phyloP scores from a whole-genome alignment of 2,797 vertebrate species.

The Acanthis flammea region DNA sequence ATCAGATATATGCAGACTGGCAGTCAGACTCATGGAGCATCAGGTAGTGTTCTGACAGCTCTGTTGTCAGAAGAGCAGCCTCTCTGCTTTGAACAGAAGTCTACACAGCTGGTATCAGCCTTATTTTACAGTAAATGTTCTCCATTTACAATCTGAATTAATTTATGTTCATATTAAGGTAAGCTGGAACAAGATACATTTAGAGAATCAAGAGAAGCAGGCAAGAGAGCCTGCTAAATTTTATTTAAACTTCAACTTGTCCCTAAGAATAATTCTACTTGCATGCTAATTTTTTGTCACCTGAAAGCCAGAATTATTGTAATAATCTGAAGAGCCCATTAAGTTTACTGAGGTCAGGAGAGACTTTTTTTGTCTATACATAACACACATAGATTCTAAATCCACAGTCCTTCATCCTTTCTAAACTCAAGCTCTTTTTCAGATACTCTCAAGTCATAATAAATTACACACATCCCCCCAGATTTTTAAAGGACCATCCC shows the following conservation, averaged over 20 bases:
- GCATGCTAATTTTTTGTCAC: not conserved
- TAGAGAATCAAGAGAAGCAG: not conserved
- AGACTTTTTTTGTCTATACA: not conserved
- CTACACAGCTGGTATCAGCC: not conserved
- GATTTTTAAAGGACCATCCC: not conserved
- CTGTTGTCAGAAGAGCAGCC: not conserved
- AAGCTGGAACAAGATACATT: not conserved
- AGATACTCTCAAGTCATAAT: not conserved
- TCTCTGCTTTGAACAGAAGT: not conserved
- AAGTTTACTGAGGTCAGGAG: not conserved
- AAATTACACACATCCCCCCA: not conserved
- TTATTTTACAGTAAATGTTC: not conserved
- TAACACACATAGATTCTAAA: not conserved
- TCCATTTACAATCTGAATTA: not conserved
- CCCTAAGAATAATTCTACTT: not conserved
- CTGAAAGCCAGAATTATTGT: not conserved
- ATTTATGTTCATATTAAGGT: not conserved
- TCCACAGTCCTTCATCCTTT: not conserved
- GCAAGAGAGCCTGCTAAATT: not conserved
- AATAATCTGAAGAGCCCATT: not conserved
- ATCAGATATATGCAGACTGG: not conserved
- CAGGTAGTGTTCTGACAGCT: not conserved
- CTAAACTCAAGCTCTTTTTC: not conserved
- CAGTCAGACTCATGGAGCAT: not conserved
- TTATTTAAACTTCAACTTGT: not conserved